Percentiles rank a stretch among this genome's conserved stretches.
phyloP scores from a whole-genome alignment of 2,113 vertebrate genomes.

The Cyrtonyx montezumae region DNA sequence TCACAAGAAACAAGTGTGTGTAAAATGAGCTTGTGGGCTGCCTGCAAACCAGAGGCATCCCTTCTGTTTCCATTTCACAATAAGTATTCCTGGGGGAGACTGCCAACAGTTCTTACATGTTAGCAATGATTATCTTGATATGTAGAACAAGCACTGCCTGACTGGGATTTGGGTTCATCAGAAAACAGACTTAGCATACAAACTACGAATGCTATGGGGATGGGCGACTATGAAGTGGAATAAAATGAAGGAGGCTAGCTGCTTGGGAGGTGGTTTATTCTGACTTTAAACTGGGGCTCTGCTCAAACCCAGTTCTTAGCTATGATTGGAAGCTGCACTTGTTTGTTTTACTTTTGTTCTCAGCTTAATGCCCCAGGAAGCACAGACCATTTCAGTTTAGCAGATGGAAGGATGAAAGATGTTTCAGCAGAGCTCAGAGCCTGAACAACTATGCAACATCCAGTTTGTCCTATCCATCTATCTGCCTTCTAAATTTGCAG shows the following conservation, averaged over 20 bases:
- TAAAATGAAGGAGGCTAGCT: background rate
- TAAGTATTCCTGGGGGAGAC: background rate
- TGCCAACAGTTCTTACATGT: background rate
- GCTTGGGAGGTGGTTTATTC: background rate
- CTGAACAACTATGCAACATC: fast-evolving
- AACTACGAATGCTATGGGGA: background rate
- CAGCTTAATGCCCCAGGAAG: background rate
- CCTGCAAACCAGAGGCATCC: background rate
- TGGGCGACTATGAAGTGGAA: background rate
- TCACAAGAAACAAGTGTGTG: background rate
- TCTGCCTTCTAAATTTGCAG: background rate
- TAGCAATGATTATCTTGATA: background rate
- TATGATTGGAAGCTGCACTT: background rate
- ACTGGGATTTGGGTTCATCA: background rate
- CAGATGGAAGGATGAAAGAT: background rate
- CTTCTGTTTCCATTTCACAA: background rate
- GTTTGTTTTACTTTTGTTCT: background rate
- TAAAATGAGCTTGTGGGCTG: background rate
- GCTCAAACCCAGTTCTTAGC: background rate
- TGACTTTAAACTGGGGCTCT: background rate
- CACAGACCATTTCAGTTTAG: no score
- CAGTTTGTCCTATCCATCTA: no score
- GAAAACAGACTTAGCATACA: background rate
- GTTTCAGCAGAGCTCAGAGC: background rate
- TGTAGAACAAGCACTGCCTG: background rate